Evolutionary conservation across 2,797 vertebrate species (phyloP).

Genomic region (Enteromius unitaeniatus): DNA sequence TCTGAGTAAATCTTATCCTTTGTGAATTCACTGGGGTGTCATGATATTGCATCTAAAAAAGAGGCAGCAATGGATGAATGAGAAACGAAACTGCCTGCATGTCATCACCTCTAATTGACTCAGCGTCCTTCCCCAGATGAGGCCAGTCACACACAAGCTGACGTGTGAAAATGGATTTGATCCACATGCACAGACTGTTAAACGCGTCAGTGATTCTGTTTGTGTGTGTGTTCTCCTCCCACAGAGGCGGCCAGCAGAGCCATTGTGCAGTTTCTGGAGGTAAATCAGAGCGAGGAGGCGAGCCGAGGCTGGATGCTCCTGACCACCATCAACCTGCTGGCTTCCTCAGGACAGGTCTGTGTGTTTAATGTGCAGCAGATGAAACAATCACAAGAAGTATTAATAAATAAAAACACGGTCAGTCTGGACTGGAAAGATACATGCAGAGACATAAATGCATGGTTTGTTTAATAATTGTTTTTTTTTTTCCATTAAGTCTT

Average conservation of each 20-base stretch:
- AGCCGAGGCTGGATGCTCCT: conserved; percentile 99
- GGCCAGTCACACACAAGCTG: conserved; percentile 39
- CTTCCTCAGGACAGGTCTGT: conserved; percentile 96
- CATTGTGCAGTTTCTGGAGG: conserved; percentile 97
- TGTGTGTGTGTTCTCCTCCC: conserved; percentile 37
- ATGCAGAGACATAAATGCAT: background rate
- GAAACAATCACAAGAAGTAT: background rate
- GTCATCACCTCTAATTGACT: conserved; percentile 57
- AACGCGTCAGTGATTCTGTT: conserved; percentile 42
- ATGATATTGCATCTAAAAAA: background rate
- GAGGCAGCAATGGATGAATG: conserved; percentile 5
- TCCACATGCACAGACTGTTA: conserved; percentile 46
- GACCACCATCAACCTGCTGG: conserved; percentile 97
- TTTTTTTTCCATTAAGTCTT: background rate
- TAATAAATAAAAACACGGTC: background rate
- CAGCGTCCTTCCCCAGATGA: conserved; percentile 50
- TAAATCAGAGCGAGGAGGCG: conserved; percentile 98
- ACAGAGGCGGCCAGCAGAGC: conserved; percentile 97
- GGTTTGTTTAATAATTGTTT: background rate
- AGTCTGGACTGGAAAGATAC: background rate
- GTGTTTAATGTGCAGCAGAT: background rate
- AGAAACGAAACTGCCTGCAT: conserved; percentile 36
- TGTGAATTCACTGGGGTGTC: conserved; percentile 12
- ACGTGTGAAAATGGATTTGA: conserved; percentile 54
- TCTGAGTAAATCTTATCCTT: background rate